Evolutionary conservation across 2,797 vertebrate genomes (phyloP).

Genomic region (Lepus townsendii): DNA sequence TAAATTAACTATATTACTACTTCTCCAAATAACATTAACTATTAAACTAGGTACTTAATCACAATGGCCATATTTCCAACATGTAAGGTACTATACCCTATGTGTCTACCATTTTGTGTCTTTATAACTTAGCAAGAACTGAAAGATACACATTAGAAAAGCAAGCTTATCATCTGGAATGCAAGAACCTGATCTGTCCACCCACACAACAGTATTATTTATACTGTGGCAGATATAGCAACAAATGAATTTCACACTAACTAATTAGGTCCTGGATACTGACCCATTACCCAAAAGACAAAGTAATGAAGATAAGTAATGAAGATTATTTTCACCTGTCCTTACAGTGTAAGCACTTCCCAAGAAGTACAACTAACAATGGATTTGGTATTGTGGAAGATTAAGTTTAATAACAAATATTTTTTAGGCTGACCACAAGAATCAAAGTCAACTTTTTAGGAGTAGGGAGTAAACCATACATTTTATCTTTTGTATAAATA

Average conservation of each 20-base stretch:
- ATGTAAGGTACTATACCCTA: background rate
- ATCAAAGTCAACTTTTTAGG: slow-evolving; percentile 43
- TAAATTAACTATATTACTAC: background rate
- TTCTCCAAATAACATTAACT: slow-evolving; percentile 9
- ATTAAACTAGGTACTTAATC: background rate
- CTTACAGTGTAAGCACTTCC: background rate
- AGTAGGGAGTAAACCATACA: background rate
- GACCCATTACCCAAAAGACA: background rate
- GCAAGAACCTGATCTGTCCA: background rate
- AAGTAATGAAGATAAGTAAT: background rate
- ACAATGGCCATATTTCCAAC: background rate
- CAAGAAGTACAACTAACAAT: background rate
- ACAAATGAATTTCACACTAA: slow-evolving; percentile 10
- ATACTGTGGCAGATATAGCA: background rate
- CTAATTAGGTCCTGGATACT: background rate
- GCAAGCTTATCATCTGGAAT: slow-evolving; percentile 26
- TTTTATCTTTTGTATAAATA: background rate
- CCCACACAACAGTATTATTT: background rate
- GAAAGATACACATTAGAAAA: slow-evolving; percentile 36
- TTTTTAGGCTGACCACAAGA: background rate
- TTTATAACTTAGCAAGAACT: slow-evolving; percentile 28
- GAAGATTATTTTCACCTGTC: background rate
- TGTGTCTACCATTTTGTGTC: background rate
- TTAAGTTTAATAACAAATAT: background rate
- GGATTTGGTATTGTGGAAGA: slow-evolving; percentile 9